Percentiles rank a stretch among this genome's conserved stretches.
Conservation (phyloP, 1,140 invertebrate genomes). For the Anoplolepis gracilipes region DNA sequence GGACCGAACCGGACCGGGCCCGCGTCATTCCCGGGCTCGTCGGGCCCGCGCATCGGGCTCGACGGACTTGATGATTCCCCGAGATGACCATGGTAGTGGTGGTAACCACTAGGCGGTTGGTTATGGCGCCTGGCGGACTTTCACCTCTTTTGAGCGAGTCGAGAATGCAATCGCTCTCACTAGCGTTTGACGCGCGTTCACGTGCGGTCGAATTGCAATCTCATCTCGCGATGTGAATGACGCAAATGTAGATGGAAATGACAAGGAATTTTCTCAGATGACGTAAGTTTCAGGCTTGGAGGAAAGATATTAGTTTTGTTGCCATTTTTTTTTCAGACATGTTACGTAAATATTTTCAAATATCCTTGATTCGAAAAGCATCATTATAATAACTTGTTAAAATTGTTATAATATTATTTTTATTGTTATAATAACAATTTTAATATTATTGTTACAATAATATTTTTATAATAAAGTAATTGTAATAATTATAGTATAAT, state of each 20-base stretch:
- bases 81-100: background rate
- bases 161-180: slow-evolving; percentile 73
- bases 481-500: no score
- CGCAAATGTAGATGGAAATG: background rate
- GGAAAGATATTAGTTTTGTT: background rate
- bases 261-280: background rate
- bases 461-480: no score
- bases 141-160: slow-evolving; percentile 77
- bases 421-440: no score
- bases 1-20: slow-evolving; percentile 50
- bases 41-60: slow-evolving; percentile 22
- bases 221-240: background rate
- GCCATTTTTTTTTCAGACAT: background rate
- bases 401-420: background rate
- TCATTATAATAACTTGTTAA: background rate
- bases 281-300: background rate
- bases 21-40: slow-evolving; percentile 47
- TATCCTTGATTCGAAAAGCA: background rate
- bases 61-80: slow-evolving; percentile 8
- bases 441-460: no score
- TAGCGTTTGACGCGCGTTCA: slow-evolving; percentile 74
- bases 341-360: background rate
- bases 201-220: background rate
- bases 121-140: slow-evolving; percentile 74
- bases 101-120: background rate